phyloP scores from a whole-genome alignment of 37 sponge, comb jelly and placozoan species.

The Corticium candelabrum region DNA sequence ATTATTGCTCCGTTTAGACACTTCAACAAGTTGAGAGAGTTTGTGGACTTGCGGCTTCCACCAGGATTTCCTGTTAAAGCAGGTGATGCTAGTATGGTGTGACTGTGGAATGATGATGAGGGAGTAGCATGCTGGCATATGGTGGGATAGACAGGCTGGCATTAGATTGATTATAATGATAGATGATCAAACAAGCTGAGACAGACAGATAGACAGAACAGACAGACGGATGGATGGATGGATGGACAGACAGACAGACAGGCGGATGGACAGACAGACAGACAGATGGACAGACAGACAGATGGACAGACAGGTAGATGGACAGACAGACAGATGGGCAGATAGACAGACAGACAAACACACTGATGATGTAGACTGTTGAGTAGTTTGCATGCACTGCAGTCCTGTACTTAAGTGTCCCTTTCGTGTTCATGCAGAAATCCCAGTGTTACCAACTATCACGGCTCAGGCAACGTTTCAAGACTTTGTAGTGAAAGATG shows the following conservation, averaged over 20 bases:
- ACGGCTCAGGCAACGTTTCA: constrained; percentile 76
- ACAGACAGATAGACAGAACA: too few relatives aligned
- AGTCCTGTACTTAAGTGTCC: neutral
- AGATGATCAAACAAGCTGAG: too few relatives aligned
- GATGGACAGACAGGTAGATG: too few relatives aligned
- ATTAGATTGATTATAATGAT: neutral
- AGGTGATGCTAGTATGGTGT: constrained; percentile 32
- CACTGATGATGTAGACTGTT: too few relatives aligned
- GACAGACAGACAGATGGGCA: too few relatives aligned
- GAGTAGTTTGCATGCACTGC: neutral
- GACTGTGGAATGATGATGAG: too few relatives aligned
- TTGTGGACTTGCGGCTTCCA: constrained; percentile 71
- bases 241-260: too few relatives aligned
- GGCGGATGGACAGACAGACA: too few relatives aligned
- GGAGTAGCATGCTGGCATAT: too few relatives aligned
- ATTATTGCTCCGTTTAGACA: constrained; percentile 86
- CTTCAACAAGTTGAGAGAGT: constrained; percentile 78
- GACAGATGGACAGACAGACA: too few relatives aligned
- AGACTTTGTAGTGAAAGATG: constrained; percentile 19
- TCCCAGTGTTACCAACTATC: constrained; percentile 86
- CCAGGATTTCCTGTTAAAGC: constrained; percentile 89
- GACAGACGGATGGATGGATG: too few relatives aligned
- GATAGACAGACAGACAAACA: too few relatives aligned
- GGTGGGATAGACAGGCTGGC: neutral
- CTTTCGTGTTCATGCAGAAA: constrained; percentile 31